Base-by-base conservation (phyloP, 2,113 vertebrate genomes). In the Oxygymnocypris stewartii region DNA sequence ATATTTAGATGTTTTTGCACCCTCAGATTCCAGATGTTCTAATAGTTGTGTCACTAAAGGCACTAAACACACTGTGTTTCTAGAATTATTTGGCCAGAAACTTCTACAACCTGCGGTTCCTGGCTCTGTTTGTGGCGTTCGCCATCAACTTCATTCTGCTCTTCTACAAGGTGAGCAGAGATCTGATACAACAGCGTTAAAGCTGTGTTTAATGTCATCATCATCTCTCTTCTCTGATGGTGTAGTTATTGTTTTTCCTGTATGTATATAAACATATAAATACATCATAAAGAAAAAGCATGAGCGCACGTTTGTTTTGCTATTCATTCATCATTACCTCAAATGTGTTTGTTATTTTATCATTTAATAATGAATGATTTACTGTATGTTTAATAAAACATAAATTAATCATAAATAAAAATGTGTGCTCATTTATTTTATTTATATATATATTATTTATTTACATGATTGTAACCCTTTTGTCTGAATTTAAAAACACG, bases 61-160 rank as follows among this genome's bases (percentile, higher is more conserved):
- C 28, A 31, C 28, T 31, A 31, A 31, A 31, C 28, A 31, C 28
- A 31, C 16, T 84, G 42, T 87, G 94, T 79, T 87, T 93, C 59
- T 94, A 99, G 98, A 97, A 99, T 88, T 99, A 96, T 91, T 94
- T 99, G 91, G 98, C 98, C 87, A 96, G 98, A 93, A 99, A 99
- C 94, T 99, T 99, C 95, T 99, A 99, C 95, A 99, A 98, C 90
- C 95, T 99, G 89, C 95, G 98, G 76, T 97, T 99, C 91, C 94
- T 99, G 91, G 98, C 98, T 88, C 95, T 99, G 76, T 99, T 99
- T 91, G 97, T 99, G 79, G 97, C 98, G 81, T 99, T 99, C 90
- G 97, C 98, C 51, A 99, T 99, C 95, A 99, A 99, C 94, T 99
- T 99, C 90, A 99, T 99, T 92, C 96, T 99, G 86, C 97, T 99